A percentile compares a stretch with the other conserved stretches of the same genome.
Evolutionary conservation across 2,797 vertebrate species (phyloP).

Genomic region (Luscinia megarhynchos): DNA sequence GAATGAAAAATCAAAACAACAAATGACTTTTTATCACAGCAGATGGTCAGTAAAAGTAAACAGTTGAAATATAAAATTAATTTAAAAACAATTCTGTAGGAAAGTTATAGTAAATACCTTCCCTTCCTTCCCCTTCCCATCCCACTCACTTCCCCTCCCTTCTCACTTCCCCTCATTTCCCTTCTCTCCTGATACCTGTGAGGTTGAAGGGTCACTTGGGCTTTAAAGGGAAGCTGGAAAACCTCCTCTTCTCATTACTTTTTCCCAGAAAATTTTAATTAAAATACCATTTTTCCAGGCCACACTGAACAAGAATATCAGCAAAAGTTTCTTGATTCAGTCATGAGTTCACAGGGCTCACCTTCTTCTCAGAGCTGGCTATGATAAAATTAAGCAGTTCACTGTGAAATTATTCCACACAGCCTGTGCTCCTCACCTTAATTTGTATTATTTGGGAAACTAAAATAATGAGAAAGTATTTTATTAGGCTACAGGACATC

Average conservation of each 20-base stretch:
- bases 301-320: neutral
- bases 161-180: neutral
- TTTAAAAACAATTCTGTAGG: neutral
- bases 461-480: neutral
- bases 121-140: too few relatives aligned
- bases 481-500: neutral
- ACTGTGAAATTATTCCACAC: neutral
- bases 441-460: neutral
- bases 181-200: neutral
- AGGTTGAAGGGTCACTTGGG: neutral
- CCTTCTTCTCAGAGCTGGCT: neutral
- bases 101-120: neutral
- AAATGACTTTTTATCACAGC: neutral
- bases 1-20: neutral
- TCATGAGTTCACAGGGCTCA: neutral
- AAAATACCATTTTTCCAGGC: neutral
- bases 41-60: neutral
- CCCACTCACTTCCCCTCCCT: neutral
- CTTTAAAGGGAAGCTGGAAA: neutral
- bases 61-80: neutral
- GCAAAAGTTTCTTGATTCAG: neutral
- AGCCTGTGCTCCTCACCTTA: neutral
- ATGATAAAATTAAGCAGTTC: neutral
- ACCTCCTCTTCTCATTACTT: rapidly evolving
- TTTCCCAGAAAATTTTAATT: neutral